Percentiles rank a stretch among this genome's conserved stretches.
These are phyloP conservation scores for Pimpla rufipes DNA, from an alignment of 2,888 invertebrate species.

Conservation along the genomic window DNA sequence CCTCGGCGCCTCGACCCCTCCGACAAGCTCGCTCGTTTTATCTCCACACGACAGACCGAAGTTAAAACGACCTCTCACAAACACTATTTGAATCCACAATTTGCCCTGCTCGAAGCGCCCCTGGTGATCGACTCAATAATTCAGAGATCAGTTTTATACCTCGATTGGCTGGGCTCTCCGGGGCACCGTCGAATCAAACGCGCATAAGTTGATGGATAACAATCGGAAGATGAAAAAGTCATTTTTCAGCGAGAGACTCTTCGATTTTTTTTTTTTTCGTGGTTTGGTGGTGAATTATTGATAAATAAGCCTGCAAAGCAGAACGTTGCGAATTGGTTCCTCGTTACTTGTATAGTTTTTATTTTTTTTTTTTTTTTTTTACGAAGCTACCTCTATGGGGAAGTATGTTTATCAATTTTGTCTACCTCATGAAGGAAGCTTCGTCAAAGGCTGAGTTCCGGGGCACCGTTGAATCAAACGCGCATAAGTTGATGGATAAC, in stretches of 20 bases:
- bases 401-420: no score
- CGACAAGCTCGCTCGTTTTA: neutral
- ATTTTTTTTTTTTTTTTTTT: no score
- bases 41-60: neutral
- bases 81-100: neutral
- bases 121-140: neutral
- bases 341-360: no score
- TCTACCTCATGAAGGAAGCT: no score
- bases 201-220: neutral
- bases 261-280: neutral
- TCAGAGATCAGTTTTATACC: neutral
- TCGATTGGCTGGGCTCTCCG: neutral
- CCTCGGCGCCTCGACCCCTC: neutral
- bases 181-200: neutral
- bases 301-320: no score
- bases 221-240: neutral
- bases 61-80: neutral
- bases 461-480: neutral
- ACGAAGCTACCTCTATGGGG: no score
- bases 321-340: no score
- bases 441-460: no score
- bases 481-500: neutral
- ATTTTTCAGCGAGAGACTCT: neutral
- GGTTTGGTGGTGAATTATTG: neutral
- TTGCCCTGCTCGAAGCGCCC: neutral